Evolutionary conservation across 92 coral and sea anemone species (phyloP), one percentile per base, ranked within the genome.

Genomic region (Parazoanthus swiftii): DNA sequence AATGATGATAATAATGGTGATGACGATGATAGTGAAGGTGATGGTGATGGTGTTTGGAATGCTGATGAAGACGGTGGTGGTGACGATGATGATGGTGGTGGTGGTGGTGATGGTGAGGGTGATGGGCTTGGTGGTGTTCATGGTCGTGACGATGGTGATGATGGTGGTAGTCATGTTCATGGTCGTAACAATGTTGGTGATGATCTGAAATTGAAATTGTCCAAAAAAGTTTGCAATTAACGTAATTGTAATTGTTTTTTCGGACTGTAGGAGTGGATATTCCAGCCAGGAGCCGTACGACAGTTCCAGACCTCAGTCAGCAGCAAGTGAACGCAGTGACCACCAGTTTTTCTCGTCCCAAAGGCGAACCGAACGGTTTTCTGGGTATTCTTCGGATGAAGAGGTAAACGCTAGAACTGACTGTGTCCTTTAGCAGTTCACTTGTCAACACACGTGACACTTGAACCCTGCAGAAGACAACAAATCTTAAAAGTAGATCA

Each of bases 311-410:
- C 98, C 98, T 11, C 91, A 88, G 50, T 90, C 98, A 39, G 95
- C 96, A 38, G 88, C 90, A 21, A 90, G 94, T 15, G 95, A 92
- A 81, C 93, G 90, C 36, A 95, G 98, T 81, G 95, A 93, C 84
- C 74, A 85, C 80, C 88, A 85, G 39, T 91, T 92, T 46, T 91
- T 90, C 77, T 77, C 91, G 21, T 70, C 86, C 70, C 93, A 91
- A 42, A 88, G 91, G 66, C 82, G 73, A 38, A 74, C 93, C 2
- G 89, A 89, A 85, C 78, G 85, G 20, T 80, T 82, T 74, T 90
- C 86, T n/a, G 95, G 93, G 67, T 92, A 91, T 85, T 94, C 97
- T 20, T 94, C 98, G 23, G 98, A 95, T 59, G 94, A 95, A 54
- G 98, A 95, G 91, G 98, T 94, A 85, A 92, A n/a, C 80, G 59